These are phyloP conservation scores for Leucoma salicis DNA, from an alignment of 2,888 invertebrate genomes.

Conservation along the genomic window DNA sequence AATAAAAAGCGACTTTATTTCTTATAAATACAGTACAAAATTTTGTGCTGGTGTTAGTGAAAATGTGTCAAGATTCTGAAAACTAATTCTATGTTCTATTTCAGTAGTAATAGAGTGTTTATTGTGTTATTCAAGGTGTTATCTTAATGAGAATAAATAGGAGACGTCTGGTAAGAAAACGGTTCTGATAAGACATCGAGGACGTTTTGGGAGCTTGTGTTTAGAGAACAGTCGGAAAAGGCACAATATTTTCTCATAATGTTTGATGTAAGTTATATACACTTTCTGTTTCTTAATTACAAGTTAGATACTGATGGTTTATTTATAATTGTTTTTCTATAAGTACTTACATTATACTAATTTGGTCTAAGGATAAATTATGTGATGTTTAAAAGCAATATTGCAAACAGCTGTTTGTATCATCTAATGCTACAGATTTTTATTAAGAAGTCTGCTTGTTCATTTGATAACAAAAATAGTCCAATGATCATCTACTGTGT, in stretches of 20 bases:
- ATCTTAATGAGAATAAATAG: slow-evolving; percentile 55
- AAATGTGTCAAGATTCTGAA: slow-evolving; percentile 25
- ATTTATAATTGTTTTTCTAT: too few species aligned
- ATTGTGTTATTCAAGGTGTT: slow-evolving; percentile 32
- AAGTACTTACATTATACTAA: too few species aligned
- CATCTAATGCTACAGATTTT: too few species aligned
- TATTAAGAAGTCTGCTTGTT: too few species aligned
- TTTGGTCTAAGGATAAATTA: too few species aligned
- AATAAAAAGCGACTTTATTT: slow-evolving; percentile 29
- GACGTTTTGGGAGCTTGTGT: slow-evolving; percentile 23
- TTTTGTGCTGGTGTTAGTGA: slow-evolving; percentile 20
- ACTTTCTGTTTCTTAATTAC: too few species aligned
- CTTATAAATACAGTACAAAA: slow-evolving; percentile 20
- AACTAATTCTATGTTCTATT: slow-evolving; percentile 43
- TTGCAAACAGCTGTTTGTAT: too few species aligned
- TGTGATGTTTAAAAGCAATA: too few species aligned
- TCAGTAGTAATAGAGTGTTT: slow-evolving; percentile 31
- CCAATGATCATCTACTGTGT: too few species aligned
- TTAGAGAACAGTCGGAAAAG: not conserved
- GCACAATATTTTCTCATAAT: not conserved
- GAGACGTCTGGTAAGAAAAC: slow-evolving; percentile 48
- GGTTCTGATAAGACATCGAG: slow-evolving; percentile 43
- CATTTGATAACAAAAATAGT: too few species aligned
- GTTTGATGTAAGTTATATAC: too few species aligned
- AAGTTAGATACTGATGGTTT: too few species aligned